phyloP scores from a whole-genome alignment of 2,797 vertebrate species.

The Galaxias olidus region DNA sequence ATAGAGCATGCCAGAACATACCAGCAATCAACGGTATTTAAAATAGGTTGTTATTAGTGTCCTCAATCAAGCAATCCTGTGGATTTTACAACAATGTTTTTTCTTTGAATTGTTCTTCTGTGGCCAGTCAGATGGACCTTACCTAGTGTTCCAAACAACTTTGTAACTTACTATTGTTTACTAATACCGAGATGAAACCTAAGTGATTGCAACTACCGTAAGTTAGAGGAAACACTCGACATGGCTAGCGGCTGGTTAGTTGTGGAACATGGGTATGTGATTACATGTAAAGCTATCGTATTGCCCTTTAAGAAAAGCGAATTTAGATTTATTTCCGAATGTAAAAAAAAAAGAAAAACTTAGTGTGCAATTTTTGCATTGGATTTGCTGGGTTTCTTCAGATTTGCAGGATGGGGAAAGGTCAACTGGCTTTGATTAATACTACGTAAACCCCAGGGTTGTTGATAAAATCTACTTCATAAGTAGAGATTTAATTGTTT shows the following conservation, averaged over 20 bases:
- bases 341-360: not conserved
- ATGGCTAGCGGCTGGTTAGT: not conserved
- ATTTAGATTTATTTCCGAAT: not conserved
- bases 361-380: not conserved
- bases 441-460: constrained; percentile 77
- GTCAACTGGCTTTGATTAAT: constrained; percentile 36
- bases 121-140: constrained; percentile 9
- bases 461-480: constrained; percentile 73
- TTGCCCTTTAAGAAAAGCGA: too few species aligned
- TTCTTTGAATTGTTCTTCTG: constrained; percentile 7
- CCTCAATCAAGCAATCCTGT: not conserved
- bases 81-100: constrained; percentile 16
- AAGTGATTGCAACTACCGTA: constrained; percentile 66
- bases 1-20: not conserved
- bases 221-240: constrained; percentile 19
- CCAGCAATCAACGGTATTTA: not conserved
- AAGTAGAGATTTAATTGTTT: constrained; percentile 65
- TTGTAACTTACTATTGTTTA: too few species aligned
- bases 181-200: constrained; percentile 72
- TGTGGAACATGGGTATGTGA: not conserved
- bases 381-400: not conserved
- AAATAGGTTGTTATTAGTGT: not conserved
- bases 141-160: not conserved
- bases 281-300: not conserved
- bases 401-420: constrained; percentile 16